Conservation (phyloP, 1,140 invertebrate genomes). For the Drosophila tristis region DNA sequence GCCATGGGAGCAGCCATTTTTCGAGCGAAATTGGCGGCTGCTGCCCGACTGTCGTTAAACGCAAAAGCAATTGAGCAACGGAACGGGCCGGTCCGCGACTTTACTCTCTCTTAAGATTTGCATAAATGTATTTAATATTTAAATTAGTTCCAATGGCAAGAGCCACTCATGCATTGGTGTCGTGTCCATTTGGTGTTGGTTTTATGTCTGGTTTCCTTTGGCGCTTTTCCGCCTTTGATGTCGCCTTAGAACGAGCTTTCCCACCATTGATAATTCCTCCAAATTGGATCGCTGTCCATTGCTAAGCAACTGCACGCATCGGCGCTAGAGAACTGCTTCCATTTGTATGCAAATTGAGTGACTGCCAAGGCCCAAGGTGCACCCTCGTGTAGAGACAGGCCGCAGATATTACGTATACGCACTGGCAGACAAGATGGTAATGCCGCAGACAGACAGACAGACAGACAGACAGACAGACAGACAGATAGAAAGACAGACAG, state of each 20-base stretch:
- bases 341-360: too few species aligned
- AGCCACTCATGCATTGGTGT: slow-evolving; percentile 52
- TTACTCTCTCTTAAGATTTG: slow-evolving; percentile 59
- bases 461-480: neutral
- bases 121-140: slow-evolving; percentile 81
- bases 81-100: slow-evolving; percentile 18
- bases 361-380: too few species aligned
- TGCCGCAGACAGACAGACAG: neutral
- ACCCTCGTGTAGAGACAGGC: neutral
- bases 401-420: slow-evolving; percentile 33
- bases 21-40: slow-evolving; percentile 33
- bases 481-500: slow-evolving; percentile 4
- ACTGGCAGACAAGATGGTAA: slow-evolving; percentile 16
- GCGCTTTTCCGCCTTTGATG: too few species aligned
- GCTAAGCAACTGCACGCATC: too few species aligned
- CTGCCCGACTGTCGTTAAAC: slow-evolving; percentile 60
- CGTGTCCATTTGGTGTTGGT: neutral
- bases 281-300: too few species aligned
- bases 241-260: too few species aligned
- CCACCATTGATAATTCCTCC: too few species aligned
- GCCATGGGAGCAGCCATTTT: slow-evolving; percentile 19
- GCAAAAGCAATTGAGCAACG: slow-evolving; percentile 65
- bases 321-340: too few species aligned
- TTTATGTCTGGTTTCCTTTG: too few species aligned
- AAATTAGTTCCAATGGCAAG: slow-evolving; percentile 62